phyloP scores from a whole-genome alignment of 1,140 invertebrate species.

The Agraylea sexmaculata region DNA sequence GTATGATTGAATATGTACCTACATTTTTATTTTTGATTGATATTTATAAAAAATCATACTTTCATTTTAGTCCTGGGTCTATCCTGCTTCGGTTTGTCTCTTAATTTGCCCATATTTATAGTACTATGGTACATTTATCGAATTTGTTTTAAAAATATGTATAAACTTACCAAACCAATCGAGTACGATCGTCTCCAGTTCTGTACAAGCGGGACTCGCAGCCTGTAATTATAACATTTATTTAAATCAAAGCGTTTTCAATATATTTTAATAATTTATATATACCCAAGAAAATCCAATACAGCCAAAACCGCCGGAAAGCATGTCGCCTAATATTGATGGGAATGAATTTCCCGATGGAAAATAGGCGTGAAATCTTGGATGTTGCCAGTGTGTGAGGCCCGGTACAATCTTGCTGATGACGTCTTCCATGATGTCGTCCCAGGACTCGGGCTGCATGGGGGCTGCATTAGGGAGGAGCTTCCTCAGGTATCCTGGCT shows the following conservation, averaged over 20 bases:
- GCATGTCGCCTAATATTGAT: constrained; percentile 96
- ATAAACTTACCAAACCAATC: constrained; percentile 90
- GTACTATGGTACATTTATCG: too few relatives aligned
- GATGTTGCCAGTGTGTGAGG: constrained; percentile 98
- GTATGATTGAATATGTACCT: too few relatives aligned
- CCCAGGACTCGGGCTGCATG: constrained; percentile 77
- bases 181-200: constrained; percentile 91
- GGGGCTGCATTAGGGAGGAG: constrained; percentile 78
- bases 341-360: constrained; percentile 96
- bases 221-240: constrained; percentile 49
- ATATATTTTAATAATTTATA: constrained; percentile 2
- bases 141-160: too few relatives aligned
- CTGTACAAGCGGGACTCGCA: constrained; percentile 93
- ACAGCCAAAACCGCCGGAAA: constrained; percentile 89
- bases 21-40: too few relatives aligned
- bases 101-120: too few relatives aligned
- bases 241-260: constrained; percentile 3
- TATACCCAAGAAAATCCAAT: constrained; percentile 97
- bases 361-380: constrained; percentile 97
- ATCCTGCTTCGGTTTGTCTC: too few relatives aligned
- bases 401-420: constrained; percentile 97
- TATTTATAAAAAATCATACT: too few relatives aligned
- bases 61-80: too few relatives aligned
- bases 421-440: constrained; percentile 87
- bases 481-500: constrained; percentile 81